phyloP scores from a whole-genome alignment of 2,113 vertebrate genomes.

The Datnioides undecimradiatus region DNA sequence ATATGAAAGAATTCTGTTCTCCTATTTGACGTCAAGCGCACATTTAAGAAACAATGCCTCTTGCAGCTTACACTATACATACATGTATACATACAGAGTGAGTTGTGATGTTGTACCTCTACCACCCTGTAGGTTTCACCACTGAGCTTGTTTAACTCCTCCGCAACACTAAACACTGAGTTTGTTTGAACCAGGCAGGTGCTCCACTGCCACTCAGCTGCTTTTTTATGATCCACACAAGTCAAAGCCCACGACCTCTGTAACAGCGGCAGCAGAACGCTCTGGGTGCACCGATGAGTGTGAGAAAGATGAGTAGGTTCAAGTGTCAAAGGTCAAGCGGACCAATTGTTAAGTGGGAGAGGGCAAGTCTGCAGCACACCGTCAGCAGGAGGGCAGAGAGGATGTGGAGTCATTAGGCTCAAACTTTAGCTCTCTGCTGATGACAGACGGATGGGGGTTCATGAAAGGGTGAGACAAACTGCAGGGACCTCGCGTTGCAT shows the following conservation, averaged over 20 bases:
- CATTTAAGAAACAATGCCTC: not conserved
- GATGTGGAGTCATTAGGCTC: constrained; percentile 70
- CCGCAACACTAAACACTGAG: no score
- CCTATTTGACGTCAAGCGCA: no score
- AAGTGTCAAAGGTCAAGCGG: constrained; percentile 53
- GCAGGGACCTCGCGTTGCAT: not conserved
- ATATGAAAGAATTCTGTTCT: not conserved
- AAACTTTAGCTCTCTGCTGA: constrained; percentile 46
- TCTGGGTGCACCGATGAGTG: not conserved
- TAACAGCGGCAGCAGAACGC: constrained; percentile 20
- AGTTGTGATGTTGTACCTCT: not conserved
- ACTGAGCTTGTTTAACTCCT: constrained; percentile 20
- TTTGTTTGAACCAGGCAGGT: not conserved
- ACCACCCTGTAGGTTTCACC: not conserved
- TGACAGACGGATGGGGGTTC: constrained; percentile 61
- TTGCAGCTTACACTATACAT: not conserved
- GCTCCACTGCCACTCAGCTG: not conserved
- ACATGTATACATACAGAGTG: not conserved
- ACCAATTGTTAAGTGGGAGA: constrained; percentile 53
- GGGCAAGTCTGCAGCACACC: constrained; percentile 31
- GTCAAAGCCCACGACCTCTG: not conserved
- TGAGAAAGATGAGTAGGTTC: constrained; percentile 39
- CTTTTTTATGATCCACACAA: not conserved
- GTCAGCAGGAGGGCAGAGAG: constrained; percentile 71
- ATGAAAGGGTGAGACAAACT: constrained; percentile 42